Base-by-base conservation (phyloP, 2,797 vertebrate genomes). In the Amazona finschi region DNA sequence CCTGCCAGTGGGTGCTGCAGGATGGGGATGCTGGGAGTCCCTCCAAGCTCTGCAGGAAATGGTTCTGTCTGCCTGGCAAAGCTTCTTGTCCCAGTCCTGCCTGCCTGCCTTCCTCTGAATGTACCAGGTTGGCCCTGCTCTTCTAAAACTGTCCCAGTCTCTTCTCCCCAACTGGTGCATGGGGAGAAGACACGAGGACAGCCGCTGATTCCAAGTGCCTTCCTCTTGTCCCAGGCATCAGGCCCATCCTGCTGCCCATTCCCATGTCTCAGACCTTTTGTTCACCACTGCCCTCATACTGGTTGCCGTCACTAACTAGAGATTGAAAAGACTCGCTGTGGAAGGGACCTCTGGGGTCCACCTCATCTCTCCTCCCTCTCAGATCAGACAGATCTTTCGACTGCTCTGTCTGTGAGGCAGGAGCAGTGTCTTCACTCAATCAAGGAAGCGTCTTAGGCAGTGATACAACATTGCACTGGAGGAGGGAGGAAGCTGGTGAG, bases 401-500 rank as follows among this genome's bases (percentile, higher is more conserved):
- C 17, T 62, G 12, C 46, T 85, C 46, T 50, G 16, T 38, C 36
- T 52, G 24, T 12, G n/a, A 47, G 52, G 52, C 52, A 77, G 50
- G 18, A 30, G 20, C 1, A 0, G 53, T 87, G 21, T 10, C 71
- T 69, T 57, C 30, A 5, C 22, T 14, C 3, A 2, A 18, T 7
- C 44, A 31, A 25, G 49, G 78, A 78, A n/a, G 13, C 5, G 9
- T 11, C 60, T 39, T 58, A 39, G 53, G 25, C 1, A 2, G 20
- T 25, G 43, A 38, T 7, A 12, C 1, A n/a, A 3, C 19, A 7
- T 33, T 52, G 31, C 22, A 38, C n/a, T 8, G 21, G 22, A 79
- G 19, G 36, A 90, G 50, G 15, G 83, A 31, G 18, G 57, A 77
- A 80, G 27, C 52, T 70, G 76, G 8, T 50, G 36, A 78, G 19